phyloP scores from a whole-genome alignment of 2,888 invertebrate species.

The Harmothoe impar region DNA sequence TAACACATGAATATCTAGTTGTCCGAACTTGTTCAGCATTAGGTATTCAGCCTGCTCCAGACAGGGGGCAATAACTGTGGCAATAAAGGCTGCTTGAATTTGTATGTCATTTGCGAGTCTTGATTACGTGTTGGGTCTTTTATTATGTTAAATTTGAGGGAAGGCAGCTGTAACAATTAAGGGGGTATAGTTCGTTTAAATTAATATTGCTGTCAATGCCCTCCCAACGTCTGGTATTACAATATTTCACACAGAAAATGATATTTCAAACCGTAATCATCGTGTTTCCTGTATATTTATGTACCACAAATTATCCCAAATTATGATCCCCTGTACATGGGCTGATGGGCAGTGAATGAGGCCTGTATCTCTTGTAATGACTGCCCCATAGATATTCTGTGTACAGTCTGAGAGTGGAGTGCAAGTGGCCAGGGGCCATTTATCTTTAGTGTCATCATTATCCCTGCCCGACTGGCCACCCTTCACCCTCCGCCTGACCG shows the following conservation, averaged over 20 bases:
- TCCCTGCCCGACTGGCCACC: neutral
- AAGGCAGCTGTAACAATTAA: too few relatives aligned
- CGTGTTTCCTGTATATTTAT: too few relatives aligned
- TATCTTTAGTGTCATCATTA: conserved; percentile 55
- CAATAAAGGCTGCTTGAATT: neutral
- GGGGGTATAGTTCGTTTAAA: too few relatives aligned
- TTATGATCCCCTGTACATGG: too few relatives aligned
- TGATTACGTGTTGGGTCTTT: neutral
- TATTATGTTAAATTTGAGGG: too few relatives aligned
- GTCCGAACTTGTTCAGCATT: neutral
- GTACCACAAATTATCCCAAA: too few relatives aligned
- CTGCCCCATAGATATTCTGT: too few relatives aligned
- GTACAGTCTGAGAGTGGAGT: neutral
- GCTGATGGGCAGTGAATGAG: neutral
- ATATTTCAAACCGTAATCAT: too few relatives aligned
- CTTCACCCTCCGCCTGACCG: conserved; percentile 5
- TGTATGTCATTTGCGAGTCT: neutral
- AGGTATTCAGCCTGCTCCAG: neutral
- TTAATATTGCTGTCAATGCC: too few relatives aligned
- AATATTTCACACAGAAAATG: too few relatives aligned
- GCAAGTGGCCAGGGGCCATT: conserved; percentile 23
- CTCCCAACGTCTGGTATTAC: too few relatives aligned
- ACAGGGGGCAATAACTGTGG: neutral
- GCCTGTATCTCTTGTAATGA: too few relatives aligned
- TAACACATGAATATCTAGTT: neutral